These are phyloP conservation scores for Chaetorhynchus papuensis DNA, from an alignment of 2,113 vertebrate genomes.

Conservation along the genomic window DNA sequence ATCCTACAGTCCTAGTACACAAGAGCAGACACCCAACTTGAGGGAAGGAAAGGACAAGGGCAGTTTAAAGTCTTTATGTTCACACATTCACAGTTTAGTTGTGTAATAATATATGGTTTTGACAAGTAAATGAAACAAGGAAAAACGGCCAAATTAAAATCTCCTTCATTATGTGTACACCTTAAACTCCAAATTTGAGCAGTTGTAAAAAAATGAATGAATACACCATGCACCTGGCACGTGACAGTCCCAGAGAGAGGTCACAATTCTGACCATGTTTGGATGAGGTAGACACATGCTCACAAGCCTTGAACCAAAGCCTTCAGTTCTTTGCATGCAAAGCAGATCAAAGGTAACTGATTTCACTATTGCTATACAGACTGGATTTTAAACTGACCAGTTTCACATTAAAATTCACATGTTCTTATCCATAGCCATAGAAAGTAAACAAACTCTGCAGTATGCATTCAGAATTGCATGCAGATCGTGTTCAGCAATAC, in stretches of 20 bases:
- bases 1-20: background rate
- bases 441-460: background rate
- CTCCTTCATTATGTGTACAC: background rate
- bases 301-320: background rate
- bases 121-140: background rate
- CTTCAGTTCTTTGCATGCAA: background rate
- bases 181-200: background rate
- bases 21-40: background rate
- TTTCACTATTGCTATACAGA: background rate
- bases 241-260: background rate
- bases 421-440: background rate
- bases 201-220: background rate
- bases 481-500: accelerated
- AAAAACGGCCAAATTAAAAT: background rate
- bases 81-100: background rate
- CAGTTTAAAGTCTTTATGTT: background rate
- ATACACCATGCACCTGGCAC: background rate
- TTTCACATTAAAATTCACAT: background rate
- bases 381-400: background rate
- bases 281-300: background rate
- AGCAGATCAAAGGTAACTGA: background rate
- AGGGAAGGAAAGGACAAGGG: background rate
- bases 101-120: background rate
- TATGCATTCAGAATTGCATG: background rate
- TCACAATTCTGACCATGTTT: background rate